Conservation (phyloP, 2,113 vertebrate genomes). For the Lucifuga dentata region DNA sequence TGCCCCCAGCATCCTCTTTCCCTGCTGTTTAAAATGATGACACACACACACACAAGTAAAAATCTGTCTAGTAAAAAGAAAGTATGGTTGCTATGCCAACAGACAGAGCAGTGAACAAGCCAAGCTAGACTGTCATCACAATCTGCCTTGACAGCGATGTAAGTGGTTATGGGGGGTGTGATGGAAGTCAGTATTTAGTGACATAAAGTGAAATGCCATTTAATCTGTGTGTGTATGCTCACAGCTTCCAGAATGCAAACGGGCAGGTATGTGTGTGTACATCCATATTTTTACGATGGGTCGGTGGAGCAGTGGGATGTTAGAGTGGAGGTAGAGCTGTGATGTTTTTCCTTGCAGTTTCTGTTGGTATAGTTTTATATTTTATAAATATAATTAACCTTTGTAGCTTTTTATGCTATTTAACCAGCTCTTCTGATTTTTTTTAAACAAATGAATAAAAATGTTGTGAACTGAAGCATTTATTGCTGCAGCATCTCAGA, state of each 20-base stretch:
- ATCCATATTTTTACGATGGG: slow-evolving; percentile 3
- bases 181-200: slow-evolving; percentile 47
- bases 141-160: slow-evolving; percentile 42
- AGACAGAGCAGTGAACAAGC: slow-evolving; percentile 66
- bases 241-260: slow-evolving; percentile 1
- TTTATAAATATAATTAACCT: too few relatives aligned
- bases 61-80: slow-evolving; percentile 62
- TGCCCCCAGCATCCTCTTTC: too few relatives aligned
- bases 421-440: not conserved
- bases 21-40: too few relatives aligned
- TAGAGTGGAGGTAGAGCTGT: slow-evolving; percentile 40
- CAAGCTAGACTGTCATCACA: slow-evolving; percentile 55
- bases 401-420: slow-evolving; percentile 19
- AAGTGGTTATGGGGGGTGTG: slow-evolving; percentile 43
- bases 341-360: slow-evolving; percentile 24
- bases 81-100: slow-evolving; percentile 77
- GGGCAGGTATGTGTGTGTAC: not conserved
- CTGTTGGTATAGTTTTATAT: too few relatives aligned
- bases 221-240: slow-evolving; percentile 15
- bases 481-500: not conserved
- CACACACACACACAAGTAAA: slow-evolving; percentile 21
- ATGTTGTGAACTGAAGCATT: too few relatives aligned
- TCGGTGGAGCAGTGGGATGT: not conserved
- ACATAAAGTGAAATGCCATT: slow-evolving; percentile 50
- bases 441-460: slow-evolving; percentile 10